Conservation (phyloP, 2,888 invertebrate species). For the Mimachlamys varia region DNA sequence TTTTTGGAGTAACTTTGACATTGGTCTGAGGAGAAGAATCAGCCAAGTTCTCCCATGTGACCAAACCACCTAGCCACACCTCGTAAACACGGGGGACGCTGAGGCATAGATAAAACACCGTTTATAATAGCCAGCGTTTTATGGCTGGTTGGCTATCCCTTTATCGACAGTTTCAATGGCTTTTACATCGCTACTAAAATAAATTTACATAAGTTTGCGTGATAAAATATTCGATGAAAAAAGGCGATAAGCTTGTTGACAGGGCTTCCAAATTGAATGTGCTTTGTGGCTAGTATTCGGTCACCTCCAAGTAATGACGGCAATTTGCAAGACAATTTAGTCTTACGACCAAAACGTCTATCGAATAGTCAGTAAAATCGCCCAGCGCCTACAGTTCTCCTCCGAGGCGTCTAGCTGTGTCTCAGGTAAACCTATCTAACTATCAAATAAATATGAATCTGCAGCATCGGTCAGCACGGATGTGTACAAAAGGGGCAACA, state of each 20-base stretch:
- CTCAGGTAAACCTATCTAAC: not conserved
- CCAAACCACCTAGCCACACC: not conserved
- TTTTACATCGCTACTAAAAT: conserved; percentile 34
- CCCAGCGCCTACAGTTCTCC: not conserved
- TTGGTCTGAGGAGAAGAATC: not conserved
- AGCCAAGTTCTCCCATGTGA: not conserved
- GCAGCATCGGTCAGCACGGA: not conserved
- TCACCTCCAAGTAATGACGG: conserved; percentile 2
- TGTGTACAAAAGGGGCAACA: conserved; percentile 1
- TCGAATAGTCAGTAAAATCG: not conserved
- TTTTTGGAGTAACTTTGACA: not conserved
- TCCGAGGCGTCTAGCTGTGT: not conserved
- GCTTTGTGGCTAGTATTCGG: conserved; percentile 28
- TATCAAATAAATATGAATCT: conserved; percentile 2
- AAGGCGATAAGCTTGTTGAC: conserved; percentile 31
- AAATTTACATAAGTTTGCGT: conserved; percentile 31
- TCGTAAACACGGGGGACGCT: conserved; percentile 8
- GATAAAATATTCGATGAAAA: conserved; percentile 36
- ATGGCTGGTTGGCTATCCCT: not conserved
- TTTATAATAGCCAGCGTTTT: conserved; percentile 15
- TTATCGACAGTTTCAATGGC: conserved; percentile 28
- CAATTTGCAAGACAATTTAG: conserved; percentile 36
- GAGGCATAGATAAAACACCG: not conserved
- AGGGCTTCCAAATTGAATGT: conserved; percentile 31
- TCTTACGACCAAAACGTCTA: conserved; percentile 28